Evolutionary conservation across 30 jellyfish, hydroid and myxozoan genomes (phyloP).

Genomic region (Cassiopea xamachana): DNA sequence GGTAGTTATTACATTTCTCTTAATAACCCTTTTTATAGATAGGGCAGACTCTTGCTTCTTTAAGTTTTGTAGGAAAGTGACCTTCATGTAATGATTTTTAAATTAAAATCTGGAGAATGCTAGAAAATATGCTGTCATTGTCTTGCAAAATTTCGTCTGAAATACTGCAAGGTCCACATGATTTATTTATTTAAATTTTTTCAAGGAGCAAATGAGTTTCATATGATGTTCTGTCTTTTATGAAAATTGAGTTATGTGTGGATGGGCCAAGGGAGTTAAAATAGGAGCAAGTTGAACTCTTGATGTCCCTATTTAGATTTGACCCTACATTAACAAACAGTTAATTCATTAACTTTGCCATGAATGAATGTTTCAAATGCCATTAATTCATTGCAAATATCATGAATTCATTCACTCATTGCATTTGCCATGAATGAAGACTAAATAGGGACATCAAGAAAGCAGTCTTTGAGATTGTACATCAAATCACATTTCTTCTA

Average conservation of each 20-base stretch:
- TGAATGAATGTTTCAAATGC: background rate
- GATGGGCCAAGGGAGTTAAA: background rate
- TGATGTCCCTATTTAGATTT: conserved; percentile 9
- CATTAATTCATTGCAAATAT: too few relatives aligned
- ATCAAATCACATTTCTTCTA: background rate
- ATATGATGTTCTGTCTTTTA: background rate
- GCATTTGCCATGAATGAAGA: too few relatives aligned
- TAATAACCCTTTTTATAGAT: conserved; percentile 4
- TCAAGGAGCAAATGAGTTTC: background rate
- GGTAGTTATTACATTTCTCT: conserved; percentile 16
- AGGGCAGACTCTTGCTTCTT: conserved; percentile 31
- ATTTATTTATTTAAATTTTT: too few relatives aligned
- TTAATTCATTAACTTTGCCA: conserved; percentile 6
- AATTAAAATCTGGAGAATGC: conserved; percentile 11
- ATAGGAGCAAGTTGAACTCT: conserved; percentile 16
- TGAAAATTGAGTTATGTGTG: conserved; percentile 10
- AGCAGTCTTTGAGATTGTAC: background rate
- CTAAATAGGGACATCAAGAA: too few relatives aligned
- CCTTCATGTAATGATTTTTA: conserved; percentile 7
- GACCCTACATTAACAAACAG: conserved; percentile 20
- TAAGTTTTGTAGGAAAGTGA: conserved; percentile 26
- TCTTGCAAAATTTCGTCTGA: background rate
- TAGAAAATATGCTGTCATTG: background rate
- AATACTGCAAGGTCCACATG: background rate
- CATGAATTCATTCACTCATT: too few relatives aligned